Evolutionary conservation across 2,113 vertebrate genomes (phyloP).

Genomic region (Zingel zingel): DNA sequence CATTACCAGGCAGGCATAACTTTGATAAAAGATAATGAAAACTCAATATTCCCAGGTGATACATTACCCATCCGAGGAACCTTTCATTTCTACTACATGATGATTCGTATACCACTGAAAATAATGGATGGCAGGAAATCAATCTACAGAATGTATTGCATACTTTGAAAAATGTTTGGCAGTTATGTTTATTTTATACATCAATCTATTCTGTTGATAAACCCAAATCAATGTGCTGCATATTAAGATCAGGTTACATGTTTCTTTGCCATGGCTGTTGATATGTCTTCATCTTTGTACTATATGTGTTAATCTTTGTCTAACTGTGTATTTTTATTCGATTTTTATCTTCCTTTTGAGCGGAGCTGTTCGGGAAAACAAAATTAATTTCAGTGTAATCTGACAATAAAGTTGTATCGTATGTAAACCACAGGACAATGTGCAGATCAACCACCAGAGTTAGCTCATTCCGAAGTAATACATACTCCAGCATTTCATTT

Average conservation of each 20-base stretch:
- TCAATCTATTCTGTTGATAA: too few relatives aligned
- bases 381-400: too few relatives aligned
- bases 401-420: too few relatives aligned
- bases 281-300: too few relatives aligned
- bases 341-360: too few relatives aligned
- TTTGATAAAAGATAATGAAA: not conserved
- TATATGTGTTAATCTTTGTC: too few relatives aligned
- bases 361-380: too few relatives aligned
- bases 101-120: not conserved
- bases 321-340: too few relatives aligned
- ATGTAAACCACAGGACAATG: not conserved
- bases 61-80: not conserved
- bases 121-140: conserved; percentile 9
- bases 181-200: not conserved
- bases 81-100: not conserved
- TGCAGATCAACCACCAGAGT: not conserved
- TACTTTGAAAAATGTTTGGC: not conserved
- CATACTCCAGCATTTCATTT: not conserved
- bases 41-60: conserved; percentile 4
- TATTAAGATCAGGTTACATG: too few relatives aligned
- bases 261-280: too few relatives aligned
- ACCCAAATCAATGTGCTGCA: too few relatives aligned
- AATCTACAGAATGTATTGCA: not conserved
- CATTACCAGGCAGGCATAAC: not conserved
- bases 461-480: not conserved